Conservation (phyloP, 2,113 vertebrate genomes). For the Nycticebus coucang region DNA sequence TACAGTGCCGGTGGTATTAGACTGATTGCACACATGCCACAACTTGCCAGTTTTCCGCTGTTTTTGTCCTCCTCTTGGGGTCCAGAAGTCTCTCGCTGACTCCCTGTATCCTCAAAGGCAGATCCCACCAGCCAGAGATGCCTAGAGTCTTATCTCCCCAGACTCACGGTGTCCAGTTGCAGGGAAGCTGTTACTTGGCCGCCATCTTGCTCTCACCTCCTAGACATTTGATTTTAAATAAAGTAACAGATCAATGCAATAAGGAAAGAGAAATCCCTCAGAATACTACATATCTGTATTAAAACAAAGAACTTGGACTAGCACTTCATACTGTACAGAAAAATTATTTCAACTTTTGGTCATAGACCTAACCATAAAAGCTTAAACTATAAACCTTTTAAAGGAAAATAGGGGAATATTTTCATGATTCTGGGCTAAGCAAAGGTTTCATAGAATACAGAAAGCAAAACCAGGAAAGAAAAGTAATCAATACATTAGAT, state of each 20-base stretch:
- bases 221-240: background rate
- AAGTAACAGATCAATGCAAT: background rate
- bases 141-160: no score
- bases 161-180: no score
- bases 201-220: no score
- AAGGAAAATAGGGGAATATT: background rate
- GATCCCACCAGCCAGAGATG: no score
- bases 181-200: no score
- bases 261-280: background rate
- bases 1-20: no score
- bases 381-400: background rate
- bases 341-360: background rate
- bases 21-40: no score
- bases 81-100: no score
- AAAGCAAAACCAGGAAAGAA: background rate
- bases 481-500: background rate
- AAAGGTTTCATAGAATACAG: background rate
- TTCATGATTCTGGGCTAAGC: background rate
- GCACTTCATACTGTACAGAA: background rate
- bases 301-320: background rate
- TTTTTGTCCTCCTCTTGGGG: no score
- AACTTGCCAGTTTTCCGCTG: no score
- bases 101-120: no score
- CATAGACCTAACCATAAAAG: background rate
- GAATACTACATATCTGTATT: background rate